phyloP scores from a whole-genome alignment of 2,113 vertebrate species.

The Octodon degus region DNA sequence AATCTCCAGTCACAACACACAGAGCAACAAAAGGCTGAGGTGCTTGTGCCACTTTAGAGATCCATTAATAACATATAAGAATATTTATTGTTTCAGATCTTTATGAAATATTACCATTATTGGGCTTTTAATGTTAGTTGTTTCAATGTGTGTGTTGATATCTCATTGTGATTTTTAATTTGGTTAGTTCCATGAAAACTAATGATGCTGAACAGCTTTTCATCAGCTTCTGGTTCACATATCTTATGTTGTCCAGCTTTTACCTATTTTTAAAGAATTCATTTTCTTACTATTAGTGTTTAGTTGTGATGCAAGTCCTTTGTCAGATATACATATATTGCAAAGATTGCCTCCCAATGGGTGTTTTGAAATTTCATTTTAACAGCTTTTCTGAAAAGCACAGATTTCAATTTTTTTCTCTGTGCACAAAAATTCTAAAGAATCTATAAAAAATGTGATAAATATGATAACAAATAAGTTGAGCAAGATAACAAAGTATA shows the following conservation, averaged over 20 bases:
- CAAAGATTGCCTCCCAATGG: neutral
- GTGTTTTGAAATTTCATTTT: neutral
- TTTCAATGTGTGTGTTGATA: neutral
- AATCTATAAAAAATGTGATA: neutral
- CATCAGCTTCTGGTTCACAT: neutral
- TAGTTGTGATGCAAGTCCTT: neutral
- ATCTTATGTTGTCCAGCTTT: neutral
- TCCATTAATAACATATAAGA: neutral
- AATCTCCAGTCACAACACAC: neutral
- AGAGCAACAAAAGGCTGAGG: neutral
- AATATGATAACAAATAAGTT: neutral
- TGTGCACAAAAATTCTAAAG: neutral
- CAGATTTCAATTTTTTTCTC: neutral
- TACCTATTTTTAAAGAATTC: neutral
- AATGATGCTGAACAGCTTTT: neutral
- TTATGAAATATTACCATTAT: neutral
- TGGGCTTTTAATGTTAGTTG: neutral
- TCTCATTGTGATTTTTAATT: slow-evolving; percentile 30
- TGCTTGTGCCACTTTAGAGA: neutral
- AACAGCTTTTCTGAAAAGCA: neutral
- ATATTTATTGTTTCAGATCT: neutral
- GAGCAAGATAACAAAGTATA: neutral
- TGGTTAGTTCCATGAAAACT: neutral
- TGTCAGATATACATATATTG: neutral
- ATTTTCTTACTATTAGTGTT: neutral